Evolutionary conservation across 2,888 invertebrate genomes (phyloP), one percentile per base, ranked within the genome.

Genomic region (Ichneumoninae sp.): DNA sequence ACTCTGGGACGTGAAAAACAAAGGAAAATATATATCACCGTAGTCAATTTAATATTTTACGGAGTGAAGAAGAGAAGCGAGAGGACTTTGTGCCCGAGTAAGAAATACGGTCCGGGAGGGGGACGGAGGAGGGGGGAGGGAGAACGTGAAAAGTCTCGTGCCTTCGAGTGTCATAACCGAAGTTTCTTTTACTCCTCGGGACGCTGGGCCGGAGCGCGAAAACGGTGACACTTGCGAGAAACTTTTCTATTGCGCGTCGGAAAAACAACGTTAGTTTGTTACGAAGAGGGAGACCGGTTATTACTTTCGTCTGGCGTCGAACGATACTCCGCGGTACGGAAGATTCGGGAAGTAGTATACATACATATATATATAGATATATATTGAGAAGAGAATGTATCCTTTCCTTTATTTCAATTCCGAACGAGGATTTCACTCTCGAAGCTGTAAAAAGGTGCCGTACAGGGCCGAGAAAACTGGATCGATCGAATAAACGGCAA

Each of bases 11-110:
- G 81, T 75, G 47, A 74, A 86, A 86, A 86, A 87, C 82, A 85
- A 81, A 85, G 77, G 85, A 85, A 85, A 83, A 83, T 78, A 40
- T 63, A 83, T 54, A 40, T 30, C 73, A 47, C 66, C 66, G 16
- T 73, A 81, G 81, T 86, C 85, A 79, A 86, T 87, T 87, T 86
- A 86, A 86, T 87, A 86, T 86, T 87, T 86, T 81, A 87, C 83
- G 69, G 75, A 81, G 79, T 52, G 75, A 76, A 66, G 75, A 75
- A 19, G 83, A 82, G 66, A 78, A 57, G 79, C 69, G 81, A 73
- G 66, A 73, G 74, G 65, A 80, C 78, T 76, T n/a, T 44, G 68
- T 36, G 40, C 33, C 40, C 65, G 44, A 77, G 66, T 52, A 54
- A 76, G 52, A 63, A 52, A 60, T 44, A 22, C n/a, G 2, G 26